Base-by-base conservation (phyloP, 1,140 invertebrate genomes). In the Sycobia sp. region DNA sequence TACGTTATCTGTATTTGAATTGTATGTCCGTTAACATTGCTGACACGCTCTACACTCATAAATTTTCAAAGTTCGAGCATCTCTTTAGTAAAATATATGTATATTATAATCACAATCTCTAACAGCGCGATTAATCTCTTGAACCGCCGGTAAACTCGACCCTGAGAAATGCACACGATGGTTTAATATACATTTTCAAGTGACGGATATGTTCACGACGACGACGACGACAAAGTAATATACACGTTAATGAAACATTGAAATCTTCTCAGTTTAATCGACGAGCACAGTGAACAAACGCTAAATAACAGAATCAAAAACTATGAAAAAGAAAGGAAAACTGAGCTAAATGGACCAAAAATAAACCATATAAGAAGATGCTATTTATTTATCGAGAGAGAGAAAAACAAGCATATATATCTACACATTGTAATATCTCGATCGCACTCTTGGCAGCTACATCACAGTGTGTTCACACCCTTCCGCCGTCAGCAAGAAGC, bases 21-120 rank as follows among this genome's bases (percentile, higher is more conserved):
- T 71, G 58, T 47, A 66, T n/a, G n/a, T n/a, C 69, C 67, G 67
- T 67, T 69, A 69, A 72, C 69, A 67, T 70, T 66, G 69, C 71
- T 65, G 63, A 72, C 63, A 69, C 69, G 65, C 69, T 68, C 64
- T 73, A 70, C 67, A 71, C 67, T 67, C 65, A 57, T 62, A 53
- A 68, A 69, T 36, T 34, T 20, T 23, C 34, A 34, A 22, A 22
- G 20, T 23, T 32, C 3, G 25, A n/a, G n/a, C n/a, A n/a, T n/a
- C n/a, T n/a, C n/a, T n/a, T n/a, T n/a, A n/a, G n/a, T n/a, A n/a
- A n/a, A n/a, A n/a, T n/a, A n/a, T n/a, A n/a, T n/a, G n/a, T n/a
- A n/a, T n/a, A n/a, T n/a, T n/a, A n/a, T n/a, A n/a, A n/a, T n/a
- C n/a, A n/a, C n/a, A n/a, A 50, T 34, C 14, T 38, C 16, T 20